These are phyloP conservation scores for Argyresthia albistria DNA, from an alignment of 2,888 invertebrate species.

Conservation along the genomic window DNA sequence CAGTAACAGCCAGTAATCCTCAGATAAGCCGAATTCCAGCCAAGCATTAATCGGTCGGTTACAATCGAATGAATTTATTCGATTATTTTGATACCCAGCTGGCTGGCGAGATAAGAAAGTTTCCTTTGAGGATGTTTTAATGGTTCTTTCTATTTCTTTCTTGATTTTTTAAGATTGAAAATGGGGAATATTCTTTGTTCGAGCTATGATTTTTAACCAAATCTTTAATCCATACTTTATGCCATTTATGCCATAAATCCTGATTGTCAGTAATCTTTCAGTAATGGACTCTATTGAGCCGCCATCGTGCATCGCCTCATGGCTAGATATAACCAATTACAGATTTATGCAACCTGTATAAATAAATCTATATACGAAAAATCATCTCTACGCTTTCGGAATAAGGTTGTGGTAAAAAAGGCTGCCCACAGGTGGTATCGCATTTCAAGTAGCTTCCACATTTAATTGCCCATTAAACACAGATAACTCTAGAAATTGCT, in stretches of 20 bases:
- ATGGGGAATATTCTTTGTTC: no score
- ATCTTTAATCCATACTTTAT: no score
- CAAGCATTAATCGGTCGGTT: slow-evolving; percentile 51
- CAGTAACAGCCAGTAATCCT: slow-evolving; percentile 48
- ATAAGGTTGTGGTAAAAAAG: background rate
- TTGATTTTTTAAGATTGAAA: no score
- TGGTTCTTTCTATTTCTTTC: background rate
- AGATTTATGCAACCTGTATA: slow-evolving; percentile 19
- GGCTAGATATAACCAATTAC: slow-evolving; percentile 13
- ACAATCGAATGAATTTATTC: slow-evolving; percentile 59
- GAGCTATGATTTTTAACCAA: no score
- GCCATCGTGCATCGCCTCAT: background rate
- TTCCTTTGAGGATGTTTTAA: background rate
- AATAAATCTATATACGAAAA: slow-evolving; percentile 12
- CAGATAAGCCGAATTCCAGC: slow-evolving; percentile 14
- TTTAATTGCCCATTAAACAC: slow-evolving; percentile 54
- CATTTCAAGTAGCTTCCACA: slow-evolving; percentile 3
- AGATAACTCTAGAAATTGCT: slow-evolving; percentile 45
- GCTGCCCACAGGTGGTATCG: slow-evolving; percentile 30
- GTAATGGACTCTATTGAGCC: background rate
- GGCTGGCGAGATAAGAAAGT: background rate
- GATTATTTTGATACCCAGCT: slow-evolving; percentile 15
- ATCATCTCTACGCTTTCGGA: background rate
- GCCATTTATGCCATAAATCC: no score
- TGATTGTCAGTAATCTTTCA: no score